phyloP scores from a whole-genome alignment of 2,797 vertebrate species.

The Sparus aurata region DNA sequence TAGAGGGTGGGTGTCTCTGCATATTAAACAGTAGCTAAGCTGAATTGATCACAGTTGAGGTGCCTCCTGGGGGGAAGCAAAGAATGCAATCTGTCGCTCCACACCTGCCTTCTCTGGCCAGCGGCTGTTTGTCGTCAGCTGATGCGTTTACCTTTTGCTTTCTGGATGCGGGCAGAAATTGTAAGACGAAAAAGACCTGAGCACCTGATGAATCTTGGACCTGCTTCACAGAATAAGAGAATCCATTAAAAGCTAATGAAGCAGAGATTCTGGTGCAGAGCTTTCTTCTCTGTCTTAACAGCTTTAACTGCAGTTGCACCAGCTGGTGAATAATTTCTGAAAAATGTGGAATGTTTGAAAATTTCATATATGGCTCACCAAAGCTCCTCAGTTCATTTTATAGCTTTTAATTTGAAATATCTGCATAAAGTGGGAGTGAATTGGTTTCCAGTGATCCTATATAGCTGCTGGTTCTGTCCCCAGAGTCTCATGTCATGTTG shows the following conservation, averaged over 20 bases:
- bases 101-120: conserved; percentile 32
- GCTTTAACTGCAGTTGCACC: not conserved
- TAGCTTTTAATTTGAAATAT: not conserved
- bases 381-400: not conserved
- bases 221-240: not conserved
- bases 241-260: conserved; percentile 16
- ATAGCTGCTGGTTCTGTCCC: conserved; percentile 26
- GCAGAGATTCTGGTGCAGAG: not conserved
- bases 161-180: not conserved
- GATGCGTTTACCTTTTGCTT: not conserved
- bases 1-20: conserved; percentile 29
- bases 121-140: conserved; percentile 8
- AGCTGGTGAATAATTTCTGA: not conserved
- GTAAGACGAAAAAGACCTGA: not conserved
- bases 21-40: conserved; percentile 34
- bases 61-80: conserved; percentile 23
- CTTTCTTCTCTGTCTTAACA: not conserved
- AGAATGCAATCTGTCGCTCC: conserved; percentile 37
- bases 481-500: conserved; percentile 40
- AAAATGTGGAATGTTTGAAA: not conserved
- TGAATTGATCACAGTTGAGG: conserved; percentile 46
- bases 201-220: not conserved
- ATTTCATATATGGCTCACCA: not conserved
- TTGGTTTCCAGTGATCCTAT: conserved; percentile 1
- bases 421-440: conserved; percentile 9